These are phyloP conservation scores for Callyntrura sp. DNA, from an alignment of 2,888 invertebrate species.

Conservation along the genomic window DNA sequence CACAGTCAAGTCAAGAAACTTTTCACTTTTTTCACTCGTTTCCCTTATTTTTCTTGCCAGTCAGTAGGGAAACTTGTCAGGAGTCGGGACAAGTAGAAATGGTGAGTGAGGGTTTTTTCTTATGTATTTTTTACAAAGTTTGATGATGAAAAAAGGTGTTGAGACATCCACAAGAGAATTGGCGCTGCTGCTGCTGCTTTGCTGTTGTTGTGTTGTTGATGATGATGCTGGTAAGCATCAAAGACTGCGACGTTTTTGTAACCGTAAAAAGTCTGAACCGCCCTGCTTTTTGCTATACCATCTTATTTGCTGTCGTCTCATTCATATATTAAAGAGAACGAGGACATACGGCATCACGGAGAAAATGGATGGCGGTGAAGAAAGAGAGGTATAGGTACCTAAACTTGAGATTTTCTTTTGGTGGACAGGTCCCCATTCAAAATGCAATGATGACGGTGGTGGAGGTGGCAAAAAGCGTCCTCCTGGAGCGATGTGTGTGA, in stretches of 20 bases:
- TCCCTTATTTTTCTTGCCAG: constrained; percentile 7
- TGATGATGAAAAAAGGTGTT: constrained; percentile 33
- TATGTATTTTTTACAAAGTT: constrained; percentile 32
- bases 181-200: background rate
- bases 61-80: constrained; percentile 47
- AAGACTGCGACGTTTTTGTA: too few relatives aligned
- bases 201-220: too few relatives aligned
- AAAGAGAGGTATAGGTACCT: constrained; percentile 23
- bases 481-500: constrained; percentile 67
- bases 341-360: background rate
- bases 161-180: constrained; percentile 1
- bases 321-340: constrained; percentile 68
- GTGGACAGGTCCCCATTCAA: constrained; percentile 34
- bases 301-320: constrained; percentile 34
- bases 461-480: constrained; percentile 59
- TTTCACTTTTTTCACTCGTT: constrained; percentile 19
- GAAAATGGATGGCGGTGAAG: constrained; percentile 15
- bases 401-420: constrained; percentile 13
- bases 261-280: background rate
- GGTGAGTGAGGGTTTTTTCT: constrained; percentile 1
- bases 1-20: constrained; percentile 41
- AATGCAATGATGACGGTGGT: constrained; percentile 32
- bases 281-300: background rate
- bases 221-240: constrained; percentile 6
- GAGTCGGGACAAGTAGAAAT: constrained; percentile 9